Percentiles rank a stretch among this genome's conserved stretches.
phyloP scores from a whole-genome alignment of 1,140 invertebrate genomes.

The Drosophila pachea region DNA sequence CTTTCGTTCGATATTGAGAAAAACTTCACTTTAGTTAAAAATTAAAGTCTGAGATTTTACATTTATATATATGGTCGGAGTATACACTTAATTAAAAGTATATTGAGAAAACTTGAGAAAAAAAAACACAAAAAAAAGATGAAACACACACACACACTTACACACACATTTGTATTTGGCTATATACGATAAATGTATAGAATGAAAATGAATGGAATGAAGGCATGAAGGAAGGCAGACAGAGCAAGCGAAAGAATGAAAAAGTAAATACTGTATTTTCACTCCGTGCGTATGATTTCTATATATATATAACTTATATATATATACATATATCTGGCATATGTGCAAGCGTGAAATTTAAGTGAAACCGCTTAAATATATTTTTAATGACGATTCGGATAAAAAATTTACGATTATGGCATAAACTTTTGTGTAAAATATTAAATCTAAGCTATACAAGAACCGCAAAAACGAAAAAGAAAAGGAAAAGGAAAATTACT shows the following conservation, averaged over 20 bases:
- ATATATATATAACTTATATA: constrained; percentile 25
- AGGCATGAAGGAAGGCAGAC: constrained; percentile 29
- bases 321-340: constrained; percentile 47
- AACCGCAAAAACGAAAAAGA: constrained; percentile 14
- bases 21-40: constrained; percentile 69
- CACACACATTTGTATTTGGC: constrained; percentile 50
- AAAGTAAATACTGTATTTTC: constrained; percentile 47
- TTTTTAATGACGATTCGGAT: constrained; percentile 68
- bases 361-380: constrained; percentile 65
- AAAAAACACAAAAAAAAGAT: constrained; percentile 26
- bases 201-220: constrained; percentile 16
- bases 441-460: constrained; percentile 62
- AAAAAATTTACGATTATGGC: constrained; percentile 71
- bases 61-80: constrained; percentile 65
- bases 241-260: constrained; percentile 6
- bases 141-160: constrained; percentile 21
- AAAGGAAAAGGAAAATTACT: constrained; percentile 35
- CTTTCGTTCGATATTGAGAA: constrained; percentile 17
- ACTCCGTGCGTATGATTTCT: constrained; percentile 56
- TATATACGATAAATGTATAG: constrained; percentile 39
- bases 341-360: constrained; percentile 53
- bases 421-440: constrained; percentile 74
- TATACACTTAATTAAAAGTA: constrained; percentile 60
- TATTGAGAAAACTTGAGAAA: constrained; percentile 25
- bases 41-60: constrained; percentile 78